phyloP scores from a whole-genome alignment of 1,140 invertebrate species.

The Uloborus diversus region DNA sequence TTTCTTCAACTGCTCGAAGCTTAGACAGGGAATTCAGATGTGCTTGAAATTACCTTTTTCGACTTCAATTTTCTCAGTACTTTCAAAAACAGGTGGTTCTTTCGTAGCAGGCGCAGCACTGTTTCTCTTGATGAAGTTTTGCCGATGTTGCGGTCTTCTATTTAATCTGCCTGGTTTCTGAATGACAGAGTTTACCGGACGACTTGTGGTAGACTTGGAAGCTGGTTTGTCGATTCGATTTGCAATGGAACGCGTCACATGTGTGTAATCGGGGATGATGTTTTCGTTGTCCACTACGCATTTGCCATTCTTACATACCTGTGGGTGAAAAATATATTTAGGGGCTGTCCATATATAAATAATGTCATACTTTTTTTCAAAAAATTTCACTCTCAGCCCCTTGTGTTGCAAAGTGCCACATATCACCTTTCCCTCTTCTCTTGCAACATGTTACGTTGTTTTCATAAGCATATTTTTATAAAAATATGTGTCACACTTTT shows the following conservation, averaged over 20 bases:
- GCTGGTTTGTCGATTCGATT: conserved; percentile 22
- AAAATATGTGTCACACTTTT: no score
- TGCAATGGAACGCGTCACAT: conserved; percentile 64
- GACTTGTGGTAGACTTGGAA: conserved; percentile 11
- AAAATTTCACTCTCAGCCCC: no score
- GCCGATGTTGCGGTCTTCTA: conserved; percentile 14
- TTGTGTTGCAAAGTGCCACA: no score
- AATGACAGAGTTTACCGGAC: neutral
- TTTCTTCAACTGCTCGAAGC: no score
- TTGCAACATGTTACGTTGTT: no score
- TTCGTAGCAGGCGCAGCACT: neutral
- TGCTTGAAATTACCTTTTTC: conserved; percentile 23
- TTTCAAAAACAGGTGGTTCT: neutral
- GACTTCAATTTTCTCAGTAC: neutral
- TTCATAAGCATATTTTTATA: no score
- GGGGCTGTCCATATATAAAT: no score
- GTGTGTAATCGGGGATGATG: conserved; percentile 91
- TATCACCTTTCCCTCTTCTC: no score
- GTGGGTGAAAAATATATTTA: conserved; percentile 24
- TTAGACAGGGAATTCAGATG: no score
- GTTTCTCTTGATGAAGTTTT: neutral
- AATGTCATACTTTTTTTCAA: no score
- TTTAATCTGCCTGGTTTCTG: neutral
- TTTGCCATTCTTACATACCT: conserved; percentile 90
- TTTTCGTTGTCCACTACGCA: conserved; percentile 92